Conservation (phyloP, 2,113 vertebrate species). For the Neolamprologus caudopunctatus region DNA sequence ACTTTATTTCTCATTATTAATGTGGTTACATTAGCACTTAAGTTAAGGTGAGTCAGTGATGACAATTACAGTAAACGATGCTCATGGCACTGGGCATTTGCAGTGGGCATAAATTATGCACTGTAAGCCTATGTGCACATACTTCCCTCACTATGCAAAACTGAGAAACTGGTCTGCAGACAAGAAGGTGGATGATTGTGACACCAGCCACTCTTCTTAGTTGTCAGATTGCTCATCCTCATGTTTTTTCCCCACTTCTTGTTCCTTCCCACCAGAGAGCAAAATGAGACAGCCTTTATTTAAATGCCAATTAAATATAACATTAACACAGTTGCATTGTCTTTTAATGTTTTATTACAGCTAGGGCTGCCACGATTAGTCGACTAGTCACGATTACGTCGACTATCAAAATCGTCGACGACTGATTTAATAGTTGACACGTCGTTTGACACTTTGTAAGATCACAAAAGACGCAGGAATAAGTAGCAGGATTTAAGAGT, state of each 20-base stretch:
- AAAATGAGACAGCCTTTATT: not conserved
- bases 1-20: not conserved
- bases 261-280: not conserved
- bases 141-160: not conserved
- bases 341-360: not conserved
- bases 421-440: too few species aligned
- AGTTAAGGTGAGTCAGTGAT: not conserved
- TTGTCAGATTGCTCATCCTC: not conserved
- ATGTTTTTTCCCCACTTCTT: not conserved
- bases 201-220: not conserved
- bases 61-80: not conserved
- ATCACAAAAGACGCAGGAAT: fast-evolving
- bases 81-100: not conserved
- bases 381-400: too few species aligned
- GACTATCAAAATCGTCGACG: too few species aligned
- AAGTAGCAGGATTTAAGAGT: too few species aligned
- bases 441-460: too few species aligned
- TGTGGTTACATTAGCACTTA: not conserved
- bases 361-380: too few species aligned
- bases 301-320: not conserved
- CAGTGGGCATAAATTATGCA: not conserved
- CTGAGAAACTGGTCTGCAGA: not conserved
- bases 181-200: not conserved
- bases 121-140: not conserved
- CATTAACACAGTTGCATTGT: not conserved